Evolutionary conservation across 2,113 vertebrate genomes (phyloP).

Genomic region (Anolis sagrei): DNA sequence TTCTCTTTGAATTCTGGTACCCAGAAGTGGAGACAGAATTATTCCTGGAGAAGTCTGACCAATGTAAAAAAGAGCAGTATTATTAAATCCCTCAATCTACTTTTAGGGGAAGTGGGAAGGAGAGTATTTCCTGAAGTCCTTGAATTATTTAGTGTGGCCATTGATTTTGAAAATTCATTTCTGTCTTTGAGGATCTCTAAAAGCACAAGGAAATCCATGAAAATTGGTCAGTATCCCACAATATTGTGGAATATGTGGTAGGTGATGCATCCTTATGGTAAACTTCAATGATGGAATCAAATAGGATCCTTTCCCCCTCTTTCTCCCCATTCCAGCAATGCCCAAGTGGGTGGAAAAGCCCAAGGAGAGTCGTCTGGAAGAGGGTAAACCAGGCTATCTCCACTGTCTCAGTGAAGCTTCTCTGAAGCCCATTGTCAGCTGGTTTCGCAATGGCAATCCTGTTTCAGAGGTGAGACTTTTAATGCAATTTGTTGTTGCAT

Average conservation of each 20-base stretch:
- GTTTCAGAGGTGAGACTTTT: conserved; percentile 84
- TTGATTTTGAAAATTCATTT: neutral
- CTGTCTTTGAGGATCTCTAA: neutral
- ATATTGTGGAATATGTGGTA: too few relatives aligned
- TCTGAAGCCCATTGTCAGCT: conserved; percentile 86
- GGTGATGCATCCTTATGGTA: neutral
- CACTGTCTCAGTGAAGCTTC: conserved; percentile 90
- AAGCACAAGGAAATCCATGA: neutral
- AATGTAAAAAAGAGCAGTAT: too few relatives aligned
- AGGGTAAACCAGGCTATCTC: conserved; percentile 92
- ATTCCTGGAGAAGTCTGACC: too few relatives aligned
- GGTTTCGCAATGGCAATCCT: conserved; percentile 85
- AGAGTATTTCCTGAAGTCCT: neutral
- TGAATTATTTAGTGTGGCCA: neutral
- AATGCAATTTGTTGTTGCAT: neutral
- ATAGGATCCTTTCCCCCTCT: neutral
- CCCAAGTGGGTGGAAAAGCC: conserved; percentile 91
- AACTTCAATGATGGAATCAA: neutral
- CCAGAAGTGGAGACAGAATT: too few relatives aligned
- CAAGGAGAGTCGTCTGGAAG: conserved; percentile 89
- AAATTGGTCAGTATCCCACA: neutral
- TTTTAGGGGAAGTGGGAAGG: too few relatives aligned
- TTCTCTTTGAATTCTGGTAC: too few relatives aligned
- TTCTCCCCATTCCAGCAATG: conserved; percentile 72
- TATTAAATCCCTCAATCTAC: too few relatives aligned